Evolutionary conservation across 2,113 vertebrate species (phyloP).

Genomic region (Trichechus manatus): DNA sequence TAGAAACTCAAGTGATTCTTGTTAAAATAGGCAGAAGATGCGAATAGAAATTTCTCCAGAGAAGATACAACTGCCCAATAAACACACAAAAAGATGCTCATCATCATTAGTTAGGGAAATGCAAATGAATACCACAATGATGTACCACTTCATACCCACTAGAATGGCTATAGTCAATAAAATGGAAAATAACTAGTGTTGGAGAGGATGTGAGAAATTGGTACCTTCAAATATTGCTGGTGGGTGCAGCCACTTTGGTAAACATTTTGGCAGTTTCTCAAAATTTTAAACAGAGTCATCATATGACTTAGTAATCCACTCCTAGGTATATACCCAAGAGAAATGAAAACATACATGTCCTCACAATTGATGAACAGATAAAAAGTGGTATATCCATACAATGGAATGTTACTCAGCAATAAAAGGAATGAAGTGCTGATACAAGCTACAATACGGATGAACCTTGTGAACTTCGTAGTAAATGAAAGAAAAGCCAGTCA

Average conservation of each 20-base stretch:
- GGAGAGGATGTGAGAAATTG: background rate
- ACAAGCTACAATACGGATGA: background rate
- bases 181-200: background rate
- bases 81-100: background rate
- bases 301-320: background rate
- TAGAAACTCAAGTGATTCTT: no score
- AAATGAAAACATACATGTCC: background rate
- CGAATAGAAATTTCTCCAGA: background rate
- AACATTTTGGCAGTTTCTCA: background rate
- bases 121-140: background rate
- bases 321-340: background rate
- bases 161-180: background rate
- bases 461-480: background rate
- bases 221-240: background rate
- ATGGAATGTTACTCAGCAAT: background rate
- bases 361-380: background rate
- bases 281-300: background rate
- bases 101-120: background rate
- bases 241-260: background rate
- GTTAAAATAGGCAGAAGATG: no score
- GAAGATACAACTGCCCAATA: background rate
- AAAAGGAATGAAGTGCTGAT: background rate
- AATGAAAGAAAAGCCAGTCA: conserved; percentile 5
- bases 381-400: background rate
- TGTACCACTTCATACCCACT: background rate